Percentiles rank a stretch among this genome's conserved stretches.
phyloP scores from a whole-genome alignment of 2,113 vertebrate species.

The Nothocercus julius region DNA sequence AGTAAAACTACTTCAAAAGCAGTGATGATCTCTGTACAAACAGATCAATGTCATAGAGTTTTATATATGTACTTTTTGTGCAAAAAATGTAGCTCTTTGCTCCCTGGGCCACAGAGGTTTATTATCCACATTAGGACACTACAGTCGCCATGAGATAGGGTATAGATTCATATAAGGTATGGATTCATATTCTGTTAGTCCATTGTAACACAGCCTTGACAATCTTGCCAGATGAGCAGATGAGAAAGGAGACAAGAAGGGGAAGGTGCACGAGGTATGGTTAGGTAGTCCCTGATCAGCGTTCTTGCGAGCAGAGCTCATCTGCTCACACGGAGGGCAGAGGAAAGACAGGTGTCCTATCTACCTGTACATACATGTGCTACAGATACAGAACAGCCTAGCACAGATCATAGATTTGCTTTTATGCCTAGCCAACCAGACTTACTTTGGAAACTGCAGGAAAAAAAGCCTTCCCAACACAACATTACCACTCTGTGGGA shows the following conservation, averaged over 20 bases:
- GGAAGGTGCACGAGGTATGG: background rate
- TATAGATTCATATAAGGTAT: background rate
- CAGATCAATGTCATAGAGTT: background rate
- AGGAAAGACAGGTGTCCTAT: background rate
- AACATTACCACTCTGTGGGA: too few species aligned
- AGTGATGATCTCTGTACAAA: background rate
- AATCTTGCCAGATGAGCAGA: background rate
- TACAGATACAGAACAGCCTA: background rate
- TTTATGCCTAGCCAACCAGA: background rate
- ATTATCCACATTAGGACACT: background rate
- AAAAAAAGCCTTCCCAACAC: background rate
- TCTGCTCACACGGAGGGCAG: background rate
- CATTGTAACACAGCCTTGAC: background rate
- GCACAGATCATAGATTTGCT: background rate
- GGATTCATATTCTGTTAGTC: background rate
- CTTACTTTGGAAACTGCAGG: background rate
- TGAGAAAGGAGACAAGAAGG: background rate
- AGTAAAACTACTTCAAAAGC: conserved; percentile 19
- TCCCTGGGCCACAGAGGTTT: background rate
- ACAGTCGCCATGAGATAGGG: background rate
- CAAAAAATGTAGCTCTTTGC: background rate
- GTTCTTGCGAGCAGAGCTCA: background rate
- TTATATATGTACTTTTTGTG: background rate
- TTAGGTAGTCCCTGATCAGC: background rate
- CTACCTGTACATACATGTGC: background rate